These are phyloP conservation scores for Mallotus villosus DNA, from an alignment of 2,797 vertebrate species.

Conservation along the genomic window DNA sequence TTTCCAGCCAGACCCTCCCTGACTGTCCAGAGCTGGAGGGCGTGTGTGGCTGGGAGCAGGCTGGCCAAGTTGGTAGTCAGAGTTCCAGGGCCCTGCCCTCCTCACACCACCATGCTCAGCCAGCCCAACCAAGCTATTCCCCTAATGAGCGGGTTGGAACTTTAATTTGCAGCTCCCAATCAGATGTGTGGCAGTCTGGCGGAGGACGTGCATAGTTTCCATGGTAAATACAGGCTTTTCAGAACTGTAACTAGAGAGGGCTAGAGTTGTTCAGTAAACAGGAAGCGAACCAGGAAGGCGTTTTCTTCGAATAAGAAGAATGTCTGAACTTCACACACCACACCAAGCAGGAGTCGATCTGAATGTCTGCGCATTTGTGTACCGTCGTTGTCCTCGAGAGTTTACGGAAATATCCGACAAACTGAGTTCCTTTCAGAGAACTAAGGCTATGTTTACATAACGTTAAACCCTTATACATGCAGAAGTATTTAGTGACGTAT, in stretches of 20 bases:
- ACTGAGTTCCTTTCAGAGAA: slow-evolving; percentile 33
- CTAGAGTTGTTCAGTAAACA: slow-evolving; percentile 74
- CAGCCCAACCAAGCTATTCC: slow-evolving; percentile 67
- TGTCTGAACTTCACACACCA: slow-evolving; percentile 70
- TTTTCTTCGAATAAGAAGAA: slow-evolving; percentile 75
- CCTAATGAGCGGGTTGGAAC: slow-evolving; percentile 77
- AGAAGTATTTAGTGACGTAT: neutral
- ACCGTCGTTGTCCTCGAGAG: slow-evolving; percentile 54
- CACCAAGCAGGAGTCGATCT: slow-evolving; percentile 68
- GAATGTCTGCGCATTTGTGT: slow-evolving; percentile 18
- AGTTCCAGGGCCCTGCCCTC: slow-evolving; percentile 67
- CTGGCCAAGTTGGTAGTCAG: slow-evolving; percentile 69
- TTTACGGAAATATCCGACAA: neutral
- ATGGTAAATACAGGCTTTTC: slow-evolving; percentile 75
- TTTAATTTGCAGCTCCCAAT: slow-evolving; percentile 79
- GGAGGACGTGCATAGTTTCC: slow-evolving; percentile 74
- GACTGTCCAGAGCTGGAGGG: slow-evolving; percentile 62
- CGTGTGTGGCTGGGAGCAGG: slow-evolving; percentile 54
- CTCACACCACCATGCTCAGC: slow-evolving; percentile 58
- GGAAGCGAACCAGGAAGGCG: slow-evolving; percentile 82
- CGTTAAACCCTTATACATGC: neutral
- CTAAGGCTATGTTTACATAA: neutral
- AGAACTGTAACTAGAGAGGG: slow-evolving; percentile 68
- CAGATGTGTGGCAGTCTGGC: slow-evolving; percentile 70
- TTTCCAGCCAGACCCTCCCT: slow-evolving; percentile 63